Evolutionary conservation across 2,888 invertebrate genomes (phyloP), one percentile per base, ranked within the genome.

Genomic region (Drosophila subsilvestris): DNA sequence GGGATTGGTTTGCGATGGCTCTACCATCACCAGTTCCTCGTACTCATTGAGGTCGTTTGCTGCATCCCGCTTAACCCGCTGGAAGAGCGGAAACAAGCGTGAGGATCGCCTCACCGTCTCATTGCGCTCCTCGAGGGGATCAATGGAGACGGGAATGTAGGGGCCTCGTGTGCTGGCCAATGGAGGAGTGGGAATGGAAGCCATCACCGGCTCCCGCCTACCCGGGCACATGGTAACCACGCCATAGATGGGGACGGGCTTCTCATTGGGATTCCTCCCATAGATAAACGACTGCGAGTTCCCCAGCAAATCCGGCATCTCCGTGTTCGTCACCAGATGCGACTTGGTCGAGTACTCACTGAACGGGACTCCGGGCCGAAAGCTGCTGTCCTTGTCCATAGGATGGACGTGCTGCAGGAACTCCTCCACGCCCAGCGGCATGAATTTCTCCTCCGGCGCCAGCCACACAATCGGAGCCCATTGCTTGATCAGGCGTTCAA

Each of bases 391-490:
- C 58, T 90, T 91, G 61, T 89, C 91, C 81, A 91, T 91, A 6
- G 92, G 91, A 78, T 92, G 92, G 5, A 95, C 94, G 89, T 95
- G 92, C 65, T 93, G 91, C 56, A 95, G 90, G 90, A 95, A 95
- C 74, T 94, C 93, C 51, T 94, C 93, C 2, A 95, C 94, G 59
- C 93, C 93, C 60, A 93, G 91, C 0, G 95, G 95, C 91, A 94
- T 92, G 88, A 94, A 95, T 89, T 93, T 93, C 91, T 95, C 95
- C 62, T 93, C 93, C 1, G 95, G 95, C 56, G 95, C 94, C 55
- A 95, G 91, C 94, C 95, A 95, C 25, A 95, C 93, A 51, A 95
- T 85, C 5, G 95, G 95, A 1, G 95, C 94, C 95, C 95, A 95
- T 90, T 93, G 92, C 65, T 90, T 93, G 49, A 94, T 93, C 68